Evolutionary conservation across 64 coral and sea anemone species (phyloP).

Genomic region (Astreopora myriophthalma): DNA sequence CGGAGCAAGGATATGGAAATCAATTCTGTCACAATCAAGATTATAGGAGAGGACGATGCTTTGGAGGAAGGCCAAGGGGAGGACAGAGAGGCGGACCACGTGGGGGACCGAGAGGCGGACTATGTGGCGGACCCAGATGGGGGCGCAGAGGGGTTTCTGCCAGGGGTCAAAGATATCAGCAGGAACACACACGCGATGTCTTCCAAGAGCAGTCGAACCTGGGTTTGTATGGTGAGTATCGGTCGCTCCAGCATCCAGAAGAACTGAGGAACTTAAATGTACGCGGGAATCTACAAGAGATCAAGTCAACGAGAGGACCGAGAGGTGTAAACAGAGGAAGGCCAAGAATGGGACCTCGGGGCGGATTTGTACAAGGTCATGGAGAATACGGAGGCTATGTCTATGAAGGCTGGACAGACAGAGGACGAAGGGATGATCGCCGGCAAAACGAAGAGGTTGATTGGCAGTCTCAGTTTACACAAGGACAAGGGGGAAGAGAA

Average conservation of each 20-base stretch:
- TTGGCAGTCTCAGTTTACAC: too few species aligned
- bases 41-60: neutral
- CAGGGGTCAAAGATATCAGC: neutral
- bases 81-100: neutral
- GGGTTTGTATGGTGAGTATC: neutral
- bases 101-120: neutral
- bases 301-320: neutral
- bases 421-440: neutral
- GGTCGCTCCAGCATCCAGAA: neutral
- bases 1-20: neutral
- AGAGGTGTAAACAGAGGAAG: neutral
- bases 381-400: neutral
- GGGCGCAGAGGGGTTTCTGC: neutral
- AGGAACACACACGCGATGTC: neutral
- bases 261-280: neutral
- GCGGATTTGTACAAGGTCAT: neutral
- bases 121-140: neutral
- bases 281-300: neutral
- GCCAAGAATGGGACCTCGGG: neutral
- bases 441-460: too few species aligned
- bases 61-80: slow-evolving; percentile 1
- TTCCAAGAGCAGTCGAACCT: neutral
- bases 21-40: neutral
- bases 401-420: neutral
- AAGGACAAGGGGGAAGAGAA: neutral